phyloP scores from a whole-genome alignment of 2,797 vertebrate genomes.

The Sebastes kiyomatsui region DNA sequence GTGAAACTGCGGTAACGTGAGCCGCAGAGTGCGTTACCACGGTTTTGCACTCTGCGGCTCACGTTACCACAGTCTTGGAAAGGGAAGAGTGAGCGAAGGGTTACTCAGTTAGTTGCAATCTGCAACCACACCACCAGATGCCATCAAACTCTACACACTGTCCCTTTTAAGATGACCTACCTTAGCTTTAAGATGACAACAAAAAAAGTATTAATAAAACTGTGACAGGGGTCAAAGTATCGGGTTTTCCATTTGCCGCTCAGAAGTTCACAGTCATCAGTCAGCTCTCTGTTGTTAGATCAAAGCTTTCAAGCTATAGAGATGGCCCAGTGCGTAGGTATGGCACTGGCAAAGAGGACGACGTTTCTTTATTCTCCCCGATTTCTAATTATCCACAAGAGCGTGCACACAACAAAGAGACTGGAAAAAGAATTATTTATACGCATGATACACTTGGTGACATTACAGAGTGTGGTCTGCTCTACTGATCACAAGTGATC shows the following conservation, averaged over 20 bases:
- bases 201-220: constrained; percentile 26
- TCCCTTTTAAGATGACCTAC: neutral
- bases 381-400: constrained; percentile 62
- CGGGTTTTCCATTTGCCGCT: constrained; percentile 40
- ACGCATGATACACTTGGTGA: constrained; percentile 1
- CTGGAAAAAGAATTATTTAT: constrained; percentile 24
- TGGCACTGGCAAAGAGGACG: constrained; percentile 8
- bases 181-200: constrained; percentile 37
- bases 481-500: constrained; percentile 37
- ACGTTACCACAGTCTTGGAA: fast-evolving
- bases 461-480: constrained; percentile 38
- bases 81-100: too few relatives aligned
- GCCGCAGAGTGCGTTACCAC: too few relatives aligned
- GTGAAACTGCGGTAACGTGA: too few relatives aligned
- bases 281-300: constrained; percentile 52
- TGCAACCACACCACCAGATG: too few relatives aligned
- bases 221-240: constrained; percentile 35
- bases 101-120: too few relatives aligned
- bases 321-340: constrained; percentile 17
- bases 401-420: constrained; percentile 22
- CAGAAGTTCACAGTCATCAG: constrained; percentile 51
- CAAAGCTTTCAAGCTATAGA: constrained; percentile 57
- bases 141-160: too few relatives aligned
- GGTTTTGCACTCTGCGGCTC: too few relatives aligned
- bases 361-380: constrained; percentile 42